Base-by-base conservation (phyloP, 2,888 invertebrate species). In the Exocentrus adspersus region DNA sequence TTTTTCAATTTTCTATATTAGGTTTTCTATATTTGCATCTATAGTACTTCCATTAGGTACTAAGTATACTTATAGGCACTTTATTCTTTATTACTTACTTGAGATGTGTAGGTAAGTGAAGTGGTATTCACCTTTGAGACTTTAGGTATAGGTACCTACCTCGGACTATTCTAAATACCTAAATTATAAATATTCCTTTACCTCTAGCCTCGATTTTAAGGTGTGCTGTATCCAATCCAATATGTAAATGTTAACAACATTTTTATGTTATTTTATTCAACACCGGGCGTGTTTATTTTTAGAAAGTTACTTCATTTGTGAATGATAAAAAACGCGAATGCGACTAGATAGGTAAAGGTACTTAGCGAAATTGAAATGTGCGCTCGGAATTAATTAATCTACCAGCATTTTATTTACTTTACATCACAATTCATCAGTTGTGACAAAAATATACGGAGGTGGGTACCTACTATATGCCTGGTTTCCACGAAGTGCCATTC, bases 231-330 rank as follows among this genome's bases (percentile, higher is more conserved):
- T 51, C 32, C 30, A 6, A 19, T 51, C 32, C 30, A 6, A 54
- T 50, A 50, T 62, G 43, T 9, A 51, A 43, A 52, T 48, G 54
- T 24, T 48, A 46, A 43, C 41, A 50, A 59, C 37, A 56, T 43
- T 56, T 60, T 60, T 51, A 50, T 60, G 43, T 60, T 56, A 41
- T 60, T 50, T 41, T 62, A 41, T 37, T 37, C n/a, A 37, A 12
- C 41, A 21, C 50, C 54, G 48, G 59, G 37, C 60, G 42, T 30
- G 62, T 70, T 67, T 70, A 71, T 71, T 69, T 71, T 67, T 71
- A 71, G 71, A 71, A 65, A 69, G 60, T 69, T 66, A 67, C 64
- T 65, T 69, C 69, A 69, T 67, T 60, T 54, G 42, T 46, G 16
- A 46, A 45, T 46, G 46, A 37, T 57, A 57, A 46, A n/a, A 57